Base-by-base conservation (phyloP, 2,113 vertebrate genomes). In the Calidris pugnax region DNA sequence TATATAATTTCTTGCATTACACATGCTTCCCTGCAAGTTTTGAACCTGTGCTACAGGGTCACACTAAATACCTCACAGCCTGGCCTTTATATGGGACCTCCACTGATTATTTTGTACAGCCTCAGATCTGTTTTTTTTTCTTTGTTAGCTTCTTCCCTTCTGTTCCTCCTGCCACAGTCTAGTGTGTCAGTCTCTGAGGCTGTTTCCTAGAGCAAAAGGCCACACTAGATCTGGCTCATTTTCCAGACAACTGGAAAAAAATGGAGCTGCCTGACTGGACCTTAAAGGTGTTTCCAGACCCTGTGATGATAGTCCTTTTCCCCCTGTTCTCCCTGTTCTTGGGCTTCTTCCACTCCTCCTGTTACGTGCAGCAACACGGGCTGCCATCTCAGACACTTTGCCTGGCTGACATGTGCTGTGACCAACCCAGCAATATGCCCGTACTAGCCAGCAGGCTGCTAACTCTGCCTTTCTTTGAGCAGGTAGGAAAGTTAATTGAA, bases 401-500 rank as follows among this genome's bases (percentile, higher is more conserved):
- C 37, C 45, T 73, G 39, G 10, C 27, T 57, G 10, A 41, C 10
- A 14, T 41, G 26, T 1, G 1, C 59, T 71, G 9, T 59, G 28
- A 47, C 13, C 23, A 22, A 0, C 33, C n/a, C 63, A 47, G 51
- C 28, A 14, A 7, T 21, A 37, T 60, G 14, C 43, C 71, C 2
- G 0, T 48, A 5, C 14, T 16, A 16, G 17, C 27, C 55, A 74
- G 41, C 66, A 82, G 35, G 53, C 73, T 81, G 47, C 35, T 39
- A 50, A 91, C 26, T 95, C 59, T 95, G 51, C n/a, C 86, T 92
- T 91, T 37, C 50, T 28, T 85, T 89, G 35, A 32, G 17, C 96
- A 99, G 99, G 99, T 99, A 76, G 99, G 99, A 43, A 99, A 99
- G 94, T 87, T 99, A 80, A 99, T 99, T 11, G 99, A 99, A 88